Base-by-base conservation (phyloP, 2,888 invertebrate genomes). In the Lithodes maja region DNA sequence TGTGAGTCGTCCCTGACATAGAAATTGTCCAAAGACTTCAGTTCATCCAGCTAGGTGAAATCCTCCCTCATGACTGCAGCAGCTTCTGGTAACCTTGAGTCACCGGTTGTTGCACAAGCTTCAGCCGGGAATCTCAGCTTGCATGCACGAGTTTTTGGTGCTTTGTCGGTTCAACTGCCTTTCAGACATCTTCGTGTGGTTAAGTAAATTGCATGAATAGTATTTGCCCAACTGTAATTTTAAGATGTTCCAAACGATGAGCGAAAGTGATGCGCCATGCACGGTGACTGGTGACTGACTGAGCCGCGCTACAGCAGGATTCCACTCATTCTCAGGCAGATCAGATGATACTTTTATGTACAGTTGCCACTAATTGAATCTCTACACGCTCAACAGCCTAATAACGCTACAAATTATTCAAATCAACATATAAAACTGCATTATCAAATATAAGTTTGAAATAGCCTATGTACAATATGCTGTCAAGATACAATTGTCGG, bases 121-220 rank as follows among this genome's bases (percentile, higher is more conserved):
- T 61, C 61, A 61, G 61, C 61, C 83, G 71, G 74, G 12, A 69
- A 74, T 71, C 84, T 77, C 84, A 86, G 86, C 78, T 71, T 86
- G 86, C 86, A 86, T 86, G 71, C 71, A 71, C 52, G 81, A 86
- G 81, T 74, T 74, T 74, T 86, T 86, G 86, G 86, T 86, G 86
- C 86, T 86, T 81, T 81, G 74, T 81, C 71, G 49, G 75, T 74
- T 86, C 86, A 86, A 86, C 86, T 86, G 86, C 86, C 86, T 86
- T 86, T 86, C 81, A 81, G 86, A 86, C 86, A 81, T 86, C 81
- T 86, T 71, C 54, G 86, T 86, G 86, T 86, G 84, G 84, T 84
- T 84, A 69, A 77, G 55, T 84, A 71, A 84, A 84, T 55, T 84
- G 84, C 84, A 84, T 84, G 84, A 75, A 84, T 84, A 84, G 86